Conservation (phyloP, 2,797 vertebrate species). For the Muraenolepis orangiensis region DNA sequence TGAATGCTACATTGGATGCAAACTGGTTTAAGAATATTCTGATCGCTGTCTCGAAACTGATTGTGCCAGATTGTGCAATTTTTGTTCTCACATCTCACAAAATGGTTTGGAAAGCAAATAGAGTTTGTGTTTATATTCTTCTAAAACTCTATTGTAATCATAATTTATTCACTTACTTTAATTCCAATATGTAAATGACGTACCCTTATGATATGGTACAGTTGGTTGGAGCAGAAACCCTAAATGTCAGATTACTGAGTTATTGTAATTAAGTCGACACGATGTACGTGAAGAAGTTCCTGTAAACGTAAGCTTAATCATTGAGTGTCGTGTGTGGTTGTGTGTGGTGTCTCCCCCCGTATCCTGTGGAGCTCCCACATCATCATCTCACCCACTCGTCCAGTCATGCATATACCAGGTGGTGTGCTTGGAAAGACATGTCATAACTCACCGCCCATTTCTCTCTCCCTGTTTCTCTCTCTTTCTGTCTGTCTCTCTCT, state of each 20-base stretch:
- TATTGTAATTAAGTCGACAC: neutral
- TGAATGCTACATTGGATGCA: neutral
- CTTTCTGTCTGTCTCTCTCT: constrained; percentile 25
- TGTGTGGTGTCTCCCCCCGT: neutral
- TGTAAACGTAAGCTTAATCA: neutral
- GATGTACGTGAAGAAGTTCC: neutral
- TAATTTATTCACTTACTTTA: neutral
- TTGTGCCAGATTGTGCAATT: neutral
- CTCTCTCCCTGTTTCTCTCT: constrained; percentile 12
- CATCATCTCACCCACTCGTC: neutral
- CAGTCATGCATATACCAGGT: neutral
- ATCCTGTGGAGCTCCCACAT: neutral
- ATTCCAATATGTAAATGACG: neutral
- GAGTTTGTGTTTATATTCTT: neutral
- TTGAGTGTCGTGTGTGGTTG: neutral
- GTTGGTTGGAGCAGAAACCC: neutral
- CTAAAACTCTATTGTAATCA: too few species aligned
- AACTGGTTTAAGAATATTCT: neutral
- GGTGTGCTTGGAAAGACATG: neutral
- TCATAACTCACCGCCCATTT: neutral
- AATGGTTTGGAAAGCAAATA: neutral
- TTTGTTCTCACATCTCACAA: neutral
- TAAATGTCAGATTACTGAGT: neutral
- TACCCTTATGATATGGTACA: neutral
- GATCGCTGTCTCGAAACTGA: neutral